Evolutionary conservation across 2,888 invertebrate genomes (phyloP).

Genomic region (Phengaris arion): DNA sequence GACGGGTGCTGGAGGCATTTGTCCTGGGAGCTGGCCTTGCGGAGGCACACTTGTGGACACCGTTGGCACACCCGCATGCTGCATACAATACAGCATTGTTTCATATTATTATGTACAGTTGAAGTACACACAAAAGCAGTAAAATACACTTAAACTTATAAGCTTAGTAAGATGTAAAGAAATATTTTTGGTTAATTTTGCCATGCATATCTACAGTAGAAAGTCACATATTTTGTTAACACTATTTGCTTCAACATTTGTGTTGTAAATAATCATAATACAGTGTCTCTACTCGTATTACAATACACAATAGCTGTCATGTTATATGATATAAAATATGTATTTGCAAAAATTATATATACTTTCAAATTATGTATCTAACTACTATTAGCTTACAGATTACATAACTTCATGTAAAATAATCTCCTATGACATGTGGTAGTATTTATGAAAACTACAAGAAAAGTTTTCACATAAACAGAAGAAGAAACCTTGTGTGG

Average conservation of each 20-base stretch:
- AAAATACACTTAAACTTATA: conserved; percentile 31
- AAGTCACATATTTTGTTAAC: background rate
- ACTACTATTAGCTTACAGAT: background rate
- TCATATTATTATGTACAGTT: background rate
- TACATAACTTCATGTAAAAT: background rate
- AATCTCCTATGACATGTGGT: background rate
- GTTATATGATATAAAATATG: background rate
- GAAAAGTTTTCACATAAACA: background rate
- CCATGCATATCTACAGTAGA: conserved; percentile 14
- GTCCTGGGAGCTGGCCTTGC: conserved; percentile 52
- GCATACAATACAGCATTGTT: conserved; percentile 39
- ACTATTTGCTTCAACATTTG: background rate
- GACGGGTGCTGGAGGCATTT: conserved; percentile 51
- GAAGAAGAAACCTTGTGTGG: background rate
- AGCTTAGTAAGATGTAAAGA: conserved; percentile 17
- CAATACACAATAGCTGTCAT: background rate
- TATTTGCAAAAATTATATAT: background rate
- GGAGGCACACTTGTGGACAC: conserved; percentile 66
- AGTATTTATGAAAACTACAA: background rate
- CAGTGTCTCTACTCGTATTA: background rate
- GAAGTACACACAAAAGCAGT: background rate
- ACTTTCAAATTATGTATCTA: background rate
- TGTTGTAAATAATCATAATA: background rate
- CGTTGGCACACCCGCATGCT: conserved; percentile 69
- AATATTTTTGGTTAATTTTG: conserved; percentile 11